These are phyloP conservation scores for Bovichtus diacanthus DNA, from an alignment of 2,797 vertebrate genomes.

Conservation along the genomic window DNA sequence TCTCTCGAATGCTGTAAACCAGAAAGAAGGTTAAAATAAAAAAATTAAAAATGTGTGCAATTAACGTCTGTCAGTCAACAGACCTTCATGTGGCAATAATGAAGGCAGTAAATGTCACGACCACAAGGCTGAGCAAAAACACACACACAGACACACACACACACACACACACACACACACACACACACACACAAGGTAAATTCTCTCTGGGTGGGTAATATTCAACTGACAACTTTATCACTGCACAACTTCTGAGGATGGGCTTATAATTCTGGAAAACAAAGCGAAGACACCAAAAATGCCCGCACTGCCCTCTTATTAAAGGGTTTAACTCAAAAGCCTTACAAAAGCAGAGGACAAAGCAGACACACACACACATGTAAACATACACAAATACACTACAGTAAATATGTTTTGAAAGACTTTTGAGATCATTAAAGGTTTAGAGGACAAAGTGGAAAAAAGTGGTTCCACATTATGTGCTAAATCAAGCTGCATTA, in stretches of 20 bases:
- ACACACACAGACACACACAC: constrained; percentile 25
- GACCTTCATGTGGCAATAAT: constrained; percentile 53
- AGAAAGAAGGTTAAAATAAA: constrained; percentile 6
- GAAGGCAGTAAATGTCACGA: constrained; percentile 73
- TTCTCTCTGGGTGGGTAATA: constrained; percentile 66
- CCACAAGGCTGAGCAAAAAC: constrained; percentile 55
- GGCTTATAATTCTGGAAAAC: constrained; percentile 70
- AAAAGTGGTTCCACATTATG: constrained; percentile 45
- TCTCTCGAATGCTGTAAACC: constrained; percentile 3
- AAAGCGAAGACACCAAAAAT: constrained; percentile 56
- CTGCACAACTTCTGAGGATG: constrained; percentile 65
- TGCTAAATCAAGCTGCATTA: constrained; percentile 62
- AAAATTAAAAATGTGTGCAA: constrained; percentile 32
- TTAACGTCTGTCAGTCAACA: constrained; percentile 67
- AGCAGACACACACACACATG: constrained; percentile 5
- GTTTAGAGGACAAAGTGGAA: constrained; percentile 22
- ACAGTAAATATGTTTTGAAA: constrained; percentile 5
- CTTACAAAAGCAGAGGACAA: constrained; percentile 62
- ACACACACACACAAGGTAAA: constrained; percentile 49
- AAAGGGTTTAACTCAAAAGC: constrained; percentile 78
- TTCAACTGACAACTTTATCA: constrained; percentile 81
- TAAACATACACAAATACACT: constrained; percentile 6
- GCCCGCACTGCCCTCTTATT: constrained; percentile 77
- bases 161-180: constrained; percentile 15
- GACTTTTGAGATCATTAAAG: constrained; percentile 22